These are phyloP conservation scores for Lithobius niger DNA, from an alignment of 1,140 invertebrate genomes.

Conservation along the genomic window DNA sequence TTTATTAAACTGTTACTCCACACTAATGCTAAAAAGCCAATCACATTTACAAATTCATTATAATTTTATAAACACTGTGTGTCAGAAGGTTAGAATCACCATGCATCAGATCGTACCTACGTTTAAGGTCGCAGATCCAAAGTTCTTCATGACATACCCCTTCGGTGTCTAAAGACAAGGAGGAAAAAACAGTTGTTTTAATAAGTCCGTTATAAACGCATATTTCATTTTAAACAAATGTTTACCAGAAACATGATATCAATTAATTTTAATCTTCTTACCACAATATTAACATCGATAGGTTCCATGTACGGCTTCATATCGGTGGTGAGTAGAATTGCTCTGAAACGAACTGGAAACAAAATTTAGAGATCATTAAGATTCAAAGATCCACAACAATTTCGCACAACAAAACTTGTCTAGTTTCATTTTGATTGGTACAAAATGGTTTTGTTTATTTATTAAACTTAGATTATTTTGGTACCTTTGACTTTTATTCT, in stretches of 20 bases:
- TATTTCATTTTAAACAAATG: not conserved
- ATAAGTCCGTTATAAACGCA: not conserved
- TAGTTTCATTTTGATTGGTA: too few relatives aligned
- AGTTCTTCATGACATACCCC: constrained; percentile 6
- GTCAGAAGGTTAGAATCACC: too few relatives aligned
- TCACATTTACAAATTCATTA: too few relatives aligned
- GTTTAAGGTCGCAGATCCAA: not conserved
- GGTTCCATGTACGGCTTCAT: constrained; percentile 37
- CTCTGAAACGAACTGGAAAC: constrained; percentile 34
- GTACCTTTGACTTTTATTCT: too few relatives aligned
- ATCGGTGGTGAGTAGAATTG: constrained; percentile 34
- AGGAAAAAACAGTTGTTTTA: too few relatives aligned
- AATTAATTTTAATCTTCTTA: constrained; percentile 21
- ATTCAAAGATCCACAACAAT: too few relatives aligned
- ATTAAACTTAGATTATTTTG: too few relatives aligned
- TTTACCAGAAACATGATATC: not conserved
- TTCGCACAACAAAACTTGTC: too few relatives aligned
- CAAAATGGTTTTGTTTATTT: too few relatives aligned
- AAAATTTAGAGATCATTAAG: not conserved
- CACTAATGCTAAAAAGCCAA: too few relatives aligned
- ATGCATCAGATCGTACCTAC: constrained; percentile 7
- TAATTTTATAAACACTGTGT: too few relatives aligned
- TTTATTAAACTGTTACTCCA: too few relatives aligned
- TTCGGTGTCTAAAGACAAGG: constrained; percentile 1
- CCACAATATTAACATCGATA: constrained; percentile 36